Evolutionary conservation across 2,113 vertebrate genomes (phyloP), one percentile per base, ranked within the genome.

Genomic region (Colinus virginianus): DNA sequence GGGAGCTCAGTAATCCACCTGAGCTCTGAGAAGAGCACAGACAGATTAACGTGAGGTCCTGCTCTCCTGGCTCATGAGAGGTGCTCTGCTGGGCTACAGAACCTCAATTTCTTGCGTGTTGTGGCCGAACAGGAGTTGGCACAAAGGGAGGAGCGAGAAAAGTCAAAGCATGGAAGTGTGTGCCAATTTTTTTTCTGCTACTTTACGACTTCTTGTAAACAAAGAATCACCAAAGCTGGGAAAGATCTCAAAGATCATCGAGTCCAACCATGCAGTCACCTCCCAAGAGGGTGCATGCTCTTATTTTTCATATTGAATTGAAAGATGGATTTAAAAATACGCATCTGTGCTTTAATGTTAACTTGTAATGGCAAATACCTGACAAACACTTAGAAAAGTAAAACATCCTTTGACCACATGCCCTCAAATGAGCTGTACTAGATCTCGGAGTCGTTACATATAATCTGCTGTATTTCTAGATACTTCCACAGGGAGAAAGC

Each of bases 341-440:
- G 84, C 84, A 82, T 55, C 77, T 91, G 56, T 70, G 69, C 72
- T 97, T 97, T 96, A 79, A 94, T 97, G 77, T 78, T 68, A 79
- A 67, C 66, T 84, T 58, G 87, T 69, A 88, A 64, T 49, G 45
- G 93, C 46, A 91, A 63, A 70, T 46, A 74, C 76, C 40, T 61
- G 78, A 59, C 68, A 83, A 62, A 43, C 23, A 81, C 40, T 53
- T 26, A 69, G 49, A 84, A 88, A 93, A 79, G 14, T 74, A 59
- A 59, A 89, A 56, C 40, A 51, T 62, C 64, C 51, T 70, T 93
- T 72, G 88, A 43, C 71, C 80, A 66, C 20, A 21, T 66, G 9
- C 51, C 58, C 74, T 61, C 49, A 7, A 6, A 28, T 28, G 83
- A 55, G 62, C 91, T 59, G 43, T 23, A 48, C 20, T 70, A 26